phyloP scores from a whole-genome alignment of 2,113 vertebrate species.

The Chloroceryle aenea region DNA sequence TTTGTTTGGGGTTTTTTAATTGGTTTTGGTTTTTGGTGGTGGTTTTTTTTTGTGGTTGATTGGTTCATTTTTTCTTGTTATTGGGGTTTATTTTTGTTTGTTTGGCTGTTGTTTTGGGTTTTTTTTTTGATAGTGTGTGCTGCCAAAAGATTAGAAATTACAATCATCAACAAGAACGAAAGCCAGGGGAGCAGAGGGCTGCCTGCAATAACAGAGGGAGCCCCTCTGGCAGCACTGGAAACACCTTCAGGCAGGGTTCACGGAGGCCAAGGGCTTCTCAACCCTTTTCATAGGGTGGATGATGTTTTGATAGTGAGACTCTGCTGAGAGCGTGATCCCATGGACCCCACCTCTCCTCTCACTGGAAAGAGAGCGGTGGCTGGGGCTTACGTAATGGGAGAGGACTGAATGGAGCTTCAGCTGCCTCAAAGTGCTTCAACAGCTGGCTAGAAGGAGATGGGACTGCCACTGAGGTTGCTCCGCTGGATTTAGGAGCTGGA shows the following conservation, averaged over 20 bases:
- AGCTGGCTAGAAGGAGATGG: conserved; percentile 4
- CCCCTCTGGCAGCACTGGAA: neutral
- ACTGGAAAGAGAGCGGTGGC: neutral
- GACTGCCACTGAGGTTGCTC: neutral
- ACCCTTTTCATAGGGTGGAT: neutral
- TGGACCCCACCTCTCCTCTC: conserved; percentile 39
- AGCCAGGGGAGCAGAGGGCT: neutral
- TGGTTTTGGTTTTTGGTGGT: no score
- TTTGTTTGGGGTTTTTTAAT: neutral
- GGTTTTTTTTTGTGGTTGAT: neutral
- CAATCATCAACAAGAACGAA: neutral
- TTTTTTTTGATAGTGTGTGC: fast-evolving
- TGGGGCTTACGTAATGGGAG: neutral
- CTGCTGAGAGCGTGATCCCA: neutral
- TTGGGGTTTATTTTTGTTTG: neutral
- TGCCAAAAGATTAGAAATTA: conserved; percentile 61
- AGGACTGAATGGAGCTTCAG: neutral
- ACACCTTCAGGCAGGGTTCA: neutral
- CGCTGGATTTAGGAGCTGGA: neutral
- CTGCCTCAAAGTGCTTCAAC: neutral
- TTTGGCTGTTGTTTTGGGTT: neutral
- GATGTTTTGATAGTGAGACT: neutral
- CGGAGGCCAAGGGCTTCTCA: conserved; percentile 1
- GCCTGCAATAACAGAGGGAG: conserved; percentile 54
- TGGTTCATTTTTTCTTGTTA: neutral